phyloP scores from a whole-genome alignment of 1,140 invertebrate species.

The Tetramorium alpestre region DNA sequence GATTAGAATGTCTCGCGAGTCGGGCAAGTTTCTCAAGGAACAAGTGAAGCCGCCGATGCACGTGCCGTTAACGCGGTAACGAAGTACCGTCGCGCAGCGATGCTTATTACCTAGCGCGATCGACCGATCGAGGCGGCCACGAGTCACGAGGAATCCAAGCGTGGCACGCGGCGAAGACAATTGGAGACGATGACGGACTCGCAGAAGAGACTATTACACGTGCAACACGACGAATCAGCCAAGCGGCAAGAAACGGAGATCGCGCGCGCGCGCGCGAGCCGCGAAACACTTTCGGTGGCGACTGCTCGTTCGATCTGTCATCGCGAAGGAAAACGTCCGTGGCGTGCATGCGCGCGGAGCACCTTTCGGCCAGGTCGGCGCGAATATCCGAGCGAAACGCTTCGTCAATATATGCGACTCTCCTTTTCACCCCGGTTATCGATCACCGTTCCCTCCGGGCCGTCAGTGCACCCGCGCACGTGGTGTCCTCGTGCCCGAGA shows the following conservation, averaged over 20 bases:
- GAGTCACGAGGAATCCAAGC: not conserved
- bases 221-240: not conserved
- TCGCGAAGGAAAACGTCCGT: conserved; percentile 16
- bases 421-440: not conserved
- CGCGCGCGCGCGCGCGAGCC: not conserved
- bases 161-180: not conserved
- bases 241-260: not conserved
- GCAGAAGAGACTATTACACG: not conserved
- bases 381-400: conserved; percentile 16
- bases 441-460: conserved; percentile 25
- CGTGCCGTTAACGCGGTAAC: not conserved
- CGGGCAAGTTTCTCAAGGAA: not conserved
- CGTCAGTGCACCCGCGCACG: conserved; percentile 19
- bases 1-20: not conserved
- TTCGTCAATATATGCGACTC: conserved; percentile 25
- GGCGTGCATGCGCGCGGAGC: conserved; percentile 34
- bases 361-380: not conserved
- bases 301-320: conserved; percentile 55
- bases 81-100: not conserved
- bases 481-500: conserved; percentile 31
- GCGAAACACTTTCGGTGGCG: conserved; percentile 21
- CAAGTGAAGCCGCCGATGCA: conserved; percentile 3
- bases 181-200: not conserved
- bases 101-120: conserved; percentile 1
- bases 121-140: not conserved